These are phyloP conservation scores for Alethe diademata DNA, from an alignment of 2,113 vertebrate genomes.

Conservation along the genomic window DNA sequence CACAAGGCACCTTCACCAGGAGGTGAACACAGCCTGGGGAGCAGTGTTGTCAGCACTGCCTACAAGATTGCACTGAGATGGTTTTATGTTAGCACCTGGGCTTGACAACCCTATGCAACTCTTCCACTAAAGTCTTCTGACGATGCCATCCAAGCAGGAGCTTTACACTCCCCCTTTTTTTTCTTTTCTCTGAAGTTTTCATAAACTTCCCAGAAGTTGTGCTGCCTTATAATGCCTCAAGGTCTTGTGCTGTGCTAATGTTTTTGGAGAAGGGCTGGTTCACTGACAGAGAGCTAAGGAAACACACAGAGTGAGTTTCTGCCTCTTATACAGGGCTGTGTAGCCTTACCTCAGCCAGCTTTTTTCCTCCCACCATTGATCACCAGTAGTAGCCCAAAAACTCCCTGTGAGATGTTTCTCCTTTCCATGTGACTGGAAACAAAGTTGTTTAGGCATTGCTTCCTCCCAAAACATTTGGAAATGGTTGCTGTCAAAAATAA, in stretches of 20 bases:
- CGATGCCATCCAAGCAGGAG: neutral
- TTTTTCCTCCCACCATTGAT: neutral
- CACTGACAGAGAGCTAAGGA: neutral
- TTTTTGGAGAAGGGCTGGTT: neutral
- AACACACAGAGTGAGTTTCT: neutral
- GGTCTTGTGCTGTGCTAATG: neutral
- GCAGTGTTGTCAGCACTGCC: accelerated
- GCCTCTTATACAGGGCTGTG: neutral
- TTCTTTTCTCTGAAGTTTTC: neutral
- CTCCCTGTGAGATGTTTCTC: neutral
- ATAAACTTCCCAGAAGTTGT: neutral
- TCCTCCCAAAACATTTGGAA: neutral
- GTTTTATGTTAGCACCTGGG: neutral
- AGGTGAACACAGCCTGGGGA: neutral
- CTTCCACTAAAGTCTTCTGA: neutral
- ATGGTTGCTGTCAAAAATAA: neutral
- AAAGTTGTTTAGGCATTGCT: neutral
- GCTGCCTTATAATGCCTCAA: neutral
- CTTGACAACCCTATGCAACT: neutral
- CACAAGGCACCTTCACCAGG: neutral
- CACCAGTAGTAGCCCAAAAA: neutral
- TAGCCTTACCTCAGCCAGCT: neutral
- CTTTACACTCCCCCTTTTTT: neutral
- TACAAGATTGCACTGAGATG: neutral
- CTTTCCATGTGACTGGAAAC: neutral